Base-by-base conservation (phyloP, 2,888 invertebrate genomes). In the Apodemia mormo region DNA sequence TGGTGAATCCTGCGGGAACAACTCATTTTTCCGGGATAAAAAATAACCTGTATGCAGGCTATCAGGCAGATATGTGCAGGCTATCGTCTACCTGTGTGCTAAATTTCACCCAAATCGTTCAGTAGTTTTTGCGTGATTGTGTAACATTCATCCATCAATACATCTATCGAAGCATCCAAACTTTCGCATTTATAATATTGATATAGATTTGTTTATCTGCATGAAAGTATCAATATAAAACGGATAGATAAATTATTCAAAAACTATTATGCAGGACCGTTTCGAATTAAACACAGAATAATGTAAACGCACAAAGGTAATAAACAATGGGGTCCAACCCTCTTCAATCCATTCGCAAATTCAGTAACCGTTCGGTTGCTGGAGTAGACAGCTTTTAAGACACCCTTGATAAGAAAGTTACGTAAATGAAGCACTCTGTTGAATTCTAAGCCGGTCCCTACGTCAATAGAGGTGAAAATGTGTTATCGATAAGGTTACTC, bases 321-420 rank as follows among this genome's bases (percentile, higher is more conserved):
- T 65, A 74, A 73, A 75, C 73, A 71, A 67, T 70, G 56, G 65
- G 66, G 45, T 66, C 69, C 70, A 71, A 71, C 71, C 65, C 65
- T 71, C 66, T 71, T 64, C 61, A 64, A 64, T 64, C 61, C 61
- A 64, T 64, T 64, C 61, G 61, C 14, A 61, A 61, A 61, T 61
- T 61, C 30, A 33, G 61, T 61, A 30, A 33, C 69, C 73, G 69
- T 72, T 72, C 72, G 68, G 70, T 74, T 72, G 70, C 75, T 72
- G 73, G 74, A 73, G 76, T 78, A 75, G 76, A 78, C 79, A 76
- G 76, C 77, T 75, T 79, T 79, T 80, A 78, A 81, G 78, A 67
- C 43, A 65, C 61, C 61, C 61, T 61, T 83, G 86, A 86, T 86
- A 85, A 86, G 84, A 84, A 82, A 83, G 82, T 86, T 84, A 85